phyloP scores from a whole-genome alignment of 2,888 invertebrate genomes.

The Chrysolina haemoptera region DNA sequence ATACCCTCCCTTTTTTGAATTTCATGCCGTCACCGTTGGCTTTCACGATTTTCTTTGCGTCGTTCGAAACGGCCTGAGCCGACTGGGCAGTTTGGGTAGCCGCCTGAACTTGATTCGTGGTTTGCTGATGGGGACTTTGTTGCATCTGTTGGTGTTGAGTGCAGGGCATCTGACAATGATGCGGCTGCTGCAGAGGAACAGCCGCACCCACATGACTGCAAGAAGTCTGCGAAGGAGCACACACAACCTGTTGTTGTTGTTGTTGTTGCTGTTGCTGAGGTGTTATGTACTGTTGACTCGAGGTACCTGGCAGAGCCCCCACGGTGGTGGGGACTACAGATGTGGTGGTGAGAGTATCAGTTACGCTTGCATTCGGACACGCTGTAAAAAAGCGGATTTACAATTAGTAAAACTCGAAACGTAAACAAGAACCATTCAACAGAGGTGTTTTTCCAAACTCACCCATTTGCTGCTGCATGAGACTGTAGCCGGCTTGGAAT shows the following conservation, averaged over 20 bases:
- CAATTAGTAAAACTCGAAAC: too few species aligned
- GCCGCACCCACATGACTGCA: conserved; percentile 58
- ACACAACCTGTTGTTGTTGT: conserved; percentile 49
- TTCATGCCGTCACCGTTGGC: conserved; percentile 63
- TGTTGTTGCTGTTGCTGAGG: conserved; percentile 55
- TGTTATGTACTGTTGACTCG: conserved; percentile 57
- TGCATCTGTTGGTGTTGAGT: conserved; percentile 62
- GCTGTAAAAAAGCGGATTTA: conserved; percentile 49
- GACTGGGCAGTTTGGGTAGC: conserved; percentile 76
- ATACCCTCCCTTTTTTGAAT: conserved; percentile 67
- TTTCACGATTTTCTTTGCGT: conserved; percentile 62
- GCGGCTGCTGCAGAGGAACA: conserved; percentile 54
- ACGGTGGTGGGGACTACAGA: conserved; percentile 62
- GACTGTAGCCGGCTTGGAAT: conserved; percentile 68
- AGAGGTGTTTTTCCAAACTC: conserved; percentile 20
- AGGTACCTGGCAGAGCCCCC: conserved; percentile 57
- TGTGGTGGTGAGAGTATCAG: conserved; percentile 62
- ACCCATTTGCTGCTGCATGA: conserved; percentile 67
- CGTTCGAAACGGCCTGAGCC: conserved; percentile 50
- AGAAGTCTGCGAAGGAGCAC: conserved; percentile 53
- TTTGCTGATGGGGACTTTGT: conserved; percentile 43
- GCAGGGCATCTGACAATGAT: conserved; percentile 61
- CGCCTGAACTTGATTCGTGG: conserved; percentile 74
- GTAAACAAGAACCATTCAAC: not conserved
- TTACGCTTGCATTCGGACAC: conserved; percentile 60